Evolutionary conservation across 2,888 invertebrate genomes (phyloP), one percentile per base, ranked within the genome.

Genomic region (Thymelicus sylvestris): DNA sequence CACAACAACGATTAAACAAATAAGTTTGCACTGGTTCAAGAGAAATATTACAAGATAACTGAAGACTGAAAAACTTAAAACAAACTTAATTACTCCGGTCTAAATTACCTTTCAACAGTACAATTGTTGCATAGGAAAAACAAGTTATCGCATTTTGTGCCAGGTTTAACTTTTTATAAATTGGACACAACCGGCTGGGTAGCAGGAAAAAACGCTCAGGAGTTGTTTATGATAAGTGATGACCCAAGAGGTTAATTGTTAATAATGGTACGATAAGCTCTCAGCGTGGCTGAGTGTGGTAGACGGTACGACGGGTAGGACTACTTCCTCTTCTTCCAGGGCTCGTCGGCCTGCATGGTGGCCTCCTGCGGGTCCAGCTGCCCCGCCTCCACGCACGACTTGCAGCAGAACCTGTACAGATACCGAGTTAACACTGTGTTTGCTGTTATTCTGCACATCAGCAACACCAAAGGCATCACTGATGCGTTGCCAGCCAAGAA

Each of bases 301-400:
- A 10, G 8, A 8, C 8, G 8, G 44, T 7, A 44, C 44, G 44
- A 19, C 19, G 2, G 31, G 31, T 31, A 31, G 31, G 5, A 5
- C 31, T 31, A 31, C 70, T 79, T 76, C 68, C 63, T 74, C 60
- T 67, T 73, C 57, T 62, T 73, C 74, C 76, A 83, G 15, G 86
- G 76, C 75, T 84, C 80, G 81, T 90, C 89, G 2, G 84, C 82
- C 72, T 88, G 87, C 78, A 84, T 78, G 15, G 83, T 83, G 68
- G 85, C 76, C 15, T 85, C 84, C 50, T 77, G 78, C 0, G 89
- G 85, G 76, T 85, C 81, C 66, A 98, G 90, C 84, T 97, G 97
- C 0, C 98, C 98, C 0, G 98, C 97, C 85, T 97, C 94, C 73
- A 98, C 97, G 87, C 99, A 99, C 1, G 98, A 98, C 86, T 96